phyloP scores from a whole-genome alignment of 2,113 vertebrate species.

The Phoxinus phoxinus region DNA sequence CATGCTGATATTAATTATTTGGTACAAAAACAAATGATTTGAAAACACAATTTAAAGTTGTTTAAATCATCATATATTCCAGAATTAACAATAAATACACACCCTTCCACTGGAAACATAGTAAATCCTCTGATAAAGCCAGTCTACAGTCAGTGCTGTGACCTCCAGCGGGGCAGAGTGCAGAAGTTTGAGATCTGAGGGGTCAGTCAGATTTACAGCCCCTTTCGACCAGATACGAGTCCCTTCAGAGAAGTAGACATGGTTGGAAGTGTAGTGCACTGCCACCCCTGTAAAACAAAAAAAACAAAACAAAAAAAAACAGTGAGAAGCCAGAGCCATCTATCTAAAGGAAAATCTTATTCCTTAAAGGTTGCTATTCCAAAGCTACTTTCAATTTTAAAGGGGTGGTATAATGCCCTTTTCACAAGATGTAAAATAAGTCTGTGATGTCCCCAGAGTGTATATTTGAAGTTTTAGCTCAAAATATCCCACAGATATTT shows the following conservation, averaged over 20 bases:
- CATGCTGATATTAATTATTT: not conserved
- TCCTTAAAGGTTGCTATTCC: not conserved
- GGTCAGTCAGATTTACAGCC: constrained; percentile 67
- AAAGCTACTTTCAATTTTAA: not conserved
- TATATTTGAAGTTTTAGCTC: too few relatives aligned
- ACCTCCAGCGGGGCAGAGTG: constrained; percentile 70
- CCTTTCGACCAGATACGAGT: constrained; percentile 77
- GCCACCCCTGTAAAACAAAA: constrained; percentile 74
- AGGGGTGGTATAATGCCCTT: too few relatives aligned
- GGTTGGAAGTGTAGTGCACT: constrained; percentile 66
- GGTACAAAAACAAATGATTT: not conserved
- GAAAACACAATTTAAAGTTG: not conserved
- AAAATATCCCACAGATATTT: too few relatives aligned
- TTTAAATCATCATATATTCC: not conserved
- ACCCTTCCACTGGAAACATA: constrained; percentile 79
- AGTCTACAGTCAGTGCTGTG: constrained; percentile 77
- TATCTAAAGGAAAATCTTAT: not conserved
- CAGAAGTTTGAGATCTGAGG: constrained; percentile 71
- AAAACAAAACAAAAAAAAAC: not conserved
- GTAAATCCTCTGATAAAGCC: constrained; percentile 79
- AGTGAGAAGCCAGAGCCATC: not conserved
- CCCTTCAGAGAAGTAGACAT: constrained; percentile 79
- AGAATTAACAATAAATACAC: constrained; percentile 30
- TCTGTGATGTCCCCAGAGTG: too few relatives aligned
- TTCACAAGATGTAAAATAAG: too few relatives aligned